Evolutionary conservation across 2,797 vertebrate genomes (phyloP), one percentile per base, ranked within the genome.

Genomic region (Otolemur crassicaudatus): DNA sequence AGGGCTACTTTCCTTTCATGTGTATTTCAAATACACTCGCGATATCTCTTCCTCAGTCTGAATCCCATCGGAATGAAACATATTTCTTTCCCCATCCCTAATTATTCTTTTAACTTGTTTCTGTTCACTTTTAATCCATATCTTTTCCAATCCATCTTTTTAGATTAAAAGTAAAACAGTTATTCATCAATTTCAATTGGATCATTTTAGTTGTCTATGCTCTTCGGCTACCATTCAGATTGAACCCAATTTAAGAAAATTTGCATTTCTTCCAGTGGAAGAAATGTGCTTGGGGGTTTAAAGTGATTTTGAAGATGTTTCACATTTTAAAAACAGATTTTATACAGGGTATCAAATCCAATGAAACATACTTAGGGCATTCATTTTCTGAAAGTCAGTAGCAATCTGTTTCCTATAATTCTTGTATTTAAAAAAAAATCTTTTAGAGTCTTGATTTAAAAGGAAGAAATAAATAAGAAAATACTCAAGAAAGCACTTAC

Each of bases 71-170:
- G 56, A 90, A 94, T 96, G 73, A 93, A 60, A 94, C 19, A 60
- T n/a, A 34, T 53, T 94, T 94, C 67, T 94, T 75, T 96, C 60
- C 19, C 37, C 87, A 49, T 56, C 81, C 13, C 58, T 90, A 72
- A 81, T 53, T 89, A 53, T 61, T 37, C 79, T 89, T 92, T 97
- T 97, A 95, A 65, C 91, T 79, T 95, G n/a, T 85, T 96, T 95
- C 72, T 93, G 19, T 70, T 86, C 69, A 37, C 29, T 88, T 16
- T 94, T 56, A 90, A 67, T 58, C 34, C 25, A 88, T 96, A 90
- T 96, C 67, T 60, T 97, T 97, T n/a, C 29, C 92, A 94, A 95
- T 40, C 14, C 94, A 19, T 17, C 40, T 77, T 72, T 40, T 82
- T 60, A 53, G 20, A 37, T 70, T 95, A 91, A 92, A 96, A 96